Base-by-base conservation (phyloP, 2,888 invertebrate genomes). In the Octodonta nipae region DNA sequence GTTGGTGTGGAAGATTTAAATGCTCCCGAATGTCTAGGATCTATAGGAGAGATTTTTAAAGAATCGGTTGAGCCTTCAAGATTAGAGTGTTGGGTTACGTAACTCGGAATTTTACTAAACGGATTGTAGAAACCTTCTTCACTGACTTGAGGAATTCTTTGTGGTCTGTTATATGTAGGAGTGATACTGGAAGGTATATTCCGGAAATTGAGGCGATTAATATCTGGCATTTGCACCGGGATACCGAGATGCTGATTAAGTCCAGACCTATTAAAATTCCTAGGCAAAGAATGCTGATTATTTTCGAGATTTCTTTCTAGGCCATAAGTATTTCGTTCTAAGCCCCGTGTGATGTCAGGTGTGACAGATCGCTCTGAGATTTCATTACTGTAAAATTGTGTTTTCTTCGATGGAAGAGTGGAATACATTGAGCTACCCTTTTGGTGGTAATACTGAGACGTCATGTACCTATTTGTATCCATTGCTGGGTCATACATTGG, bases 1-100 rank as follows among this genome's bases (percentile, higher is more conserved):
- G 74, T 70, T 6, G 79, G 79, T 11, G 79, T 79, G 7, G 79
- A 79, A 14, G 78, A 73, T 54, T 75, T 70, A 45, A 79, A 78
- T 14, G 70, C 60, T 8, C 66, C 68, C 5, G 66, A 57, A 43
- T 66, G 67, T 38, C 75, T 61, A 3, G 77, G 76, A 57, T 76
- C 76, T 42, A 78, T 76, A 5, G 78, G 78, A 26, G 78, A 78
- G 54, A 78, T 70, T 56, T 63, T 69, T 10, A 71, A 61, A 2
- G 68, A 67, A 32, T 70, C 66, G 31, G 64, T 40, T 3, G 35
- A 29, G 17, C 41, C 40, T 10, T 44, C 41, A 13, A 20, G 13
- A 5, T 30, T 25, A 6, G n/a, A 13, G 12, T 29, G 13, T 22
- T 29, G 30, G 2, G 26, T 15, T n/a, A 29, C 13, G 15, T 35